Conservation (phyloP, 2,113 vertebrate genomes). For the Neofelis nebulosa region DNA sequence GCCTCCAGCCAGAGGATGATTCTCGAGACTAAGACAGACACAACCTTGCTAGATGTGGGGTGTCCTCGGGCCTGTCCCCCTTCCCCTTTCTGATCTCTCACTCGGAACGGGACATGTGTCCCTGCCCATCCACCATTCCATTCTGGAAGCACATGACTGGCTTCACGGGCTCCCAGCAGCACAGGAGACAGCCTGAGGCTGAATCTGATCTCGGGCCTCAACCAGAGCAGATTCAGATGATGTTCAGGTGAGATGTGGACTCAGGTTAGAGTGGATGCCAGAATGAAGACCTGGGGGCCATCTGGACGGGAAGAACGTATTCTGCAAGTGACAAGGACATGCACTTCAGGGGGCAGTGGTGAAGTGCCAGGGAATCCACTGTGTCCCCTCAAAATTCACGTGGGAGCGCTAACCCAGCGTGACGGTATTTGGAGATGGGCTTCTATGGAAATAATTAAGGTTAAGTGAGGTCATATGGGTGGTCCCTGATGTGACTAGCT, state of each 20-base stretch:
- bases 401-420: not conserved
- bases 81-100: too few species aligned
- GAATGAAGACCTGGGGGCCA: not conserved
- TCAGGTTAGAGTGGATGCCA: too few species aligned
- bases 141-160: too few species aligned
- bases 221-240: too few species aligned
- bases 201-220: too few species aligned
- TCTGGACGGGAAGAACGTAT: not conserved
- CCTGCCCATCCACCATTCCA: fast-evolving
- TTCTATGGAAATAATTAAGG: not conserved
- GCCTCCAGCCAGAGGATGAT: fast-evolving
- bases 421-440: not conserved
- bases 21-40: too few species aligned
- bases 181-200: too few species aligned
- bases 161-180: too few species aligned
- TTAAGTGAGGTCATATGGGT: not conserved
- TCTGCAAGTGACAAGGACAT: not conserved
- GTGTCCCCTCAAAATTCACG: not conserved
- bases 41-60: too few species aligned
- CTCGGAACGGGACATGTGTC: too few species aligned
- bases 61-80: too few species aligned
- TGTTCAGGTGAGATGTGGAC: too few species aligned
- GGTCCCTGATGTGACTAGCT: not conserved
- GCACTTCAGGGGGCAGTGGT: not conserved
- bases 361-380: not conserved